These are phyloP conservation scores for Burhinus oedicnemus DNA, from an alignment of 2,113 vertebrate species.

Conservation along the genomic window DNA sequence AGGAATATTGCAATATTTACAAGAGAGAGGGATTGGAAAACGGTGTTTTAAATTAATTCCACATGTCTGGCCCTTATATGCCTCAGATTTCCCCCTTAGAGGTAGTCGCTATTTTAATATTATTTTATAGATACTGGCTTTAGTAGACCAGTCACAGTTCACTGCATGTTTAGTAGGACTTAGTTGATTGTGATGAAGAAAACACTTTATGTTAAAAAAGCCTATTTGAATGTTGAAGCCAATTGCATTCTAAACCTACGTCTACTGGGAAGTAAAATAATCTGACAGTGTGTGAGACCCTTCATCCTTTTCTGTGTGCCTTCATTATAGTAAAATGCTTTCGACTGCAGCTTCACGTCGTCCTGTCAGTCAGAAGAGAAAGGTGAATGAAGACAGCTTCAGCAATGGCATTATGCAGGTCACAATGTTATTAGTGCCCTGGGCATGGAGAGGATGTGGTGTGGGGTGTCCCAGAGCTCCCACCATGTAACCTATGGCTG, in stretches of 20 bases:
- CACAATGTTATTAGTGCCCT: neutral
- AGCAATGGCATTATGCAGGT: neutral
- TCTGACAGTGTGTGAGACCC: neutral
- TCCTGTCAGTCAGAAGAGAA: neutral
- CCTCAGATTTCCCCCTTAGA: slow-evolving; percentile 15
- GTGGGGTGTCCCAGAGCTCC: neutral
- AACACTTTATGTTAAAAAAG: neutral
- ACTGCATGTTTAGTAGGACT: neutral
- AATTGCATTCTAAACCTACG: neutral
- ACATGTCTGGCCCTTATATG: neutral
- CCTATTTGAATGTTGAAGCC: neutral
- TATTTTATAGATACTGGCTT: slow-evolving; percentile 22
- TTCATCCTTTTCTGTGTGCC: neutral
- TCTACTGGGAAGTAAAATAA: neutral
- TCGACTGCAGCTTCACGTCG: rapidly evolving
- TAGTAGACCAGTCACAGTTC: neutral
- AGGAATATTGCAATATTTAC: slow-evolving; percentile 35
- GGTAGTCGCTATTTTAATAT: slow-evolving; percentile 2
- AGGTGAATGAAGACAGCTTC: neutral
- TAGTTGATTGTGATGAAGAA: neutral
- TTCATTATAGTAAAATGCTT: neutral
- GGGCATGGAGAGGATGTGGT: neutral
- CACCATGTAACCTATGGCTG: rapidly evolving
- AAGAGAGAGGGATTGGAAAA: neutral
- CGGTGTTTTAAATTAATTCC: neutral